Base-by-base conservation (phyloP, 1,140 invertebrate species). In the Notospermus geniculatus region DNA sequence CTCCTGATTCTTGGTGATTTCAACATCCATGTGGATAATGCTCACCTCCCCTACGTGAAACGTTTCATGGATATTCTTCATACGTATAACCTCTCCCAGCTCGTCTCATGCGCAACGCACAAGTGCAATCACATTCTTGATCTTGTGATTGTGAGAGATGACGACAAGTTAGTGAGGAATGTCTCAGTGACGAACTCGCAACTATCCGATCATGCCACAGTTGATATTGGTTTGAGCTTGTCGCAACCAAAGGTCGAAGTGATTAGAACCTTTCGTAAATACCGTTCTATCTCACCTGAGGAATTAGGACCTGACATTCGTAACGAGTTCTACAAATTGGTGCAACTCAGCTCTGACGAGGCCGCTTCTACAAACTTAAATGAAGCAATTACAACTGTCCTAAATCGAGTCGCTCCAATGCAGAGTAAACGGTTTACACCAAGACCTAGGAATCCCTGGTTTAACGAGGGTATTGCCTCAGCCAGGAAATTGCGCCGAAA, bases 81-180 rank as follows among this genome's bases (percentile, higher is more conserved):
- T 11, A 11, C 11, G 39, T 19, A 43, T 43, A 19, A 43, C 19
- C 19, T 43, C 11, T 11, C 19, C 19, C 39, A 43, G 19, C 39
- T 43, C 19, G 39, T 43, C 11, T 11, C 11, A 13, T 19, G 19
- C 11, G 11, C 39, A 13, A 43, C 39, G 11, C 39, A 43, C 19
- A 19, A 43, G 19, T 13, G 19, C 11, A 19, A 19, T 43, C 39
- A 43, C 39, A 43, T 19, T 13, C 39, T 43, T 43, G 39, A 43
- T 43, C 39, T 43, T 43, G 39, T 43, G 11, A 43, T 43, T 43
- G 39, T 43, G 11, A 43, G 39, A 43, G 19, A 19, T n/a, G n/a
- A n/a, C n/a, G n/a, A n/a, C n/a, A n/a, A n/a, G n/a, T n/a, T 43
- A 43, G 39, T 43, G 39, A 43, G 39, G 39, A 13, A 43, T 43